Evolutionary conservation across 1,140 invertebrate genomes (phyloP).

Genomic region (Bilobella aurantiaca): DNA sequence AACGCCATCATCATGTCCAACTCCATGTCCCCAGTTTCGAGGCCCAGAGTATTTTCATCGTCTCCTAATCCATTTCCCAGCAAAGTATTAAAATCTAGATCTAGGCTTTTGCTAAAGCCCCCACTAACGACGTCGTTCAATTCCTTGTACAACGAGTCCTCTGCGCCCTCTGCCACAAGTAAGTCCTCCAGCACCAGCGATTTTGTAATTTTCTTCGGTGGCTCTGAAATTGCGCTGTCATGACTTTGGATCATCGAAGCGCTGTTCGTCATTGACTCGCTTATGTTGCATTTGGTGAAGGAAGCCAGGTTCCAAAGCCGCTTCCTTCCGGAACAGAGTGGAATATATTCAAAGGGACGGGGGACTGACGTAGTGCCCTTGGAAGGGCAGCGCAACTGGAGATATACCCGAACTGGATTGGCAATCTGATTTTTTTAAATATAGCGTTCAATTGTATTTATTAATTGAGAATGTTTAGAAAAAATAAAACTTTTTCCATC

Average conservation of each 20-base stretch:
- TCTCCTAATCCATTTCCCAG: not conserved
- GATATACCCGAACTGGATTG: conserved; percentile 61
- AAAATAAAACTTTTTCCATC: not conserved
- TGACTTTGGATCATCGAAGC: not conserved
- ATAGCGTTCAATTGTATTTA: too few species aligned
- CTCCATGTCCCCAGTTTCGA: not conserved
- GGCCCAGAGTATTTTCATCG: not conserved
- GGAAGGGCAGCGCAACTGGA: conserved; percentile 73
- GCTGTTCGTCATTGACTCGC: not conserved
- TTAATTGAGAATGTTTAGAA: not conserved
- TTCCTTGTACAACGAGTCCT: not conserved
- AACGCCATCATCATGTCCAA: not conserved
- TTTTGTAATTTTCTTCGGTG: not conserved
- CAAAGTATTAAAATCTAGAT: not conserved
- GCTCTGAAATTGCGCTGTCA: not conserved
- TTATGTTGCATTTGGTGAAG: not conserved
- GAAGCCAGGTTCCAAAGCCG: conserved; percentile 15
- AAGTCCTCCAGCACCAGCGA: not conserved
- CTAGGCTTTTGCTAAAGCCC: not conserved
- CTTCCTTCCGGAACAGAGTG: conserved; percentile 66
- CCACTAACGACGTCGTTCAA: not conserved
- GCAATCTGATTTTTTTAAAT: conserved; percentile 43
- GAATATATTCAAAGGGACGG: conserved; percentile 69
- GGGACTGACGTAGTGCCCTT: conserved; percentile 73
- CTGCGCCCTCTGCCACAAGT: not conserved